Evolutionary conservation across 2,113 vertebrate species (phyloP).

Genomic region (Prionailurus viverrinus): DNA sequence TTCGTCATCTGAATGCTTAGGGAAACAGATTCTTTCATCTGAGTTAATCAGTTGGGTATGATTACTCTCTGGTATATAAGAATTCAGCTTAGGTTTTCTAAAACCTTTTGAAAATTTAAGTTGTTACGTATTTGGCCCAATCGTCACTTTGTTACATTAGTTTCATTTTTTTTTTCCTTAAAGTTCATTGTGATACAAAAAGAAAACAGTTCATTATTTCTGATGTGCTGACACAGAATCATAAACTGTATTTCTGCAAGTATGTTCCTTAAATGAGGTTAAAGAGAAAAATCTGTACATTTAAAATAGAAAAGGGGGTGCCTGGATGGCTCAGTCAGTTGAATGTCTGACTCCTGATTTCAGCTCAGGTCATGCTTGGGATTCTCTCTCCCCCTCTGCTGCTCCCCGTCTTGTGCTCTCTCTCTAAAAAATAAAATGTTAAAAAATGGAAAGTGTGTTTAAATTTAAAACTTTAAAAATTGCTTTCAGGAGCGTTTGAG

Average conservation of each 20-base stretch:
- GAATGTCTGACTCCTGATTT: too few relatives aligned
- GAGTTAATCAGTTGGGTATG: background rate
- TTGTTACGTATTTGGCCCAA: background rate
- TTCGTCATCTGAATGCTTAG: slow-evolving; percentile 41
- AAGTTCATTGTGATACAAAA: slow-evolving; percentile 45
- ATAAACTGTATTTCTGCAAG: slow-evolving; percentile 30
- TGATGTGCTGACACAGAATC: slow-evolving; percentile 45
- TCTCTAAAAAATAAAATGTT: too few relatives aligned
- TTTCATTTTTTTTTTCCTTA: slow-evolving; percentile 54
- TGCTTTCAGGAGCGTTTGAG: too few relatives aligned
- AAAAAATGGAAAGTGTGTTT: background rate
- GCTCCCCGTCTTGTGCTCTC: too few relatives aligned
- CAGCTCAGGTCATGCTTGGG: too few relatives aligned
- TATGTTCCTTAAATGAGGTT: slow-evolving; percentile 8
- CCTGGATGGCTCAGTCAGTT: too few relatives aligned
- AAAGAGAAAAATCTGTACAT: slow-evolving; percentile 52
- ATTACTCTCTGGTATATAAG: background rate
- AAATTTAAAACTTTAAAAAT: background rate
- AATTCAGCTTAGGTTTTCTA: slow-evolving; percentile 47
- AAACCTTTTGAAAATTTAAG: slow-evolving; percentile 47
- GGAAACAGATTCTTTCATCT: slow-evolving; percentile 33
- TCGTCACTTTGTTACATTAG: slow-evolving; percentile 14
- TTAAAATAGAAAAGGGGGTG: slow-evolving; percentile 9
- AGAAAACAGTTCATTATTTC: slow-evolving; percentile 54
- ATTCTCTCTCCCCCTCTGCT: too few relatives aligned